Percentiles rank a stretch among this genome's conserved stretches.
Conservation (phyloP, 2,113 vertebrate genomes). For the Eudyptes chrysolophus region DNA sequence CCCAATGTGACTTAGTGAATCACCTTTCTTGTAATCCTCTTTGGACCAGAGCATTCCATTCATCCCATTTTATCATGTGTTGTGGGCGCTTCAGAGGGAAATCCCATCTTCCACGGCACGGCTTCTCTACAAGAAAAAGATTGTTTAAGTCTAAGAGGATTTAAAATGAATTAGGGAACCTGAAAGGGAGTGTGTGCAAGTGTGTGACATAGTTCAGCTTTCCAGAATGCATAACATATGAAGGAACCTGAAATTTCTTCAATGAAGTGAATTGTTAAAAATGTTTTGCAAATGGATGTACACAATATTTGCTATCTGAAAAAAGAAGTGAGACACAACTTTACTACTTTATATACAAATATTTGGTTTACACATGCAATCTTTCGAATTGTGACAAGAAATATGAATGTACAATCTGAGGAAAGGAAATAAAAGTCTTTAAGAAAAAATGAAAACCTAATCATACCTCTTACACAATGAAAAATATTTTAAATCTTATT, state of each 20-base stretch:
- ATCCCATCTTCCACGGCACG: neutral
- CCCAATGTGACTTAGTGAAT: neutral
- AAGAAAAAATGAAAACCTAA: neutral
- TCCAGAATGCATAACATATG: neutral
- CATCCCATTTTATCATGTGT: neutral
- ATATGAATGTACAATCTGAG: neutral
- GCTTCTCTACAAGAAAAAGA: neutral
- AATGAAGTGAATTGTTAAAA: neutral
- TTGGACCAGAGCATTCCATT: slow-evolving; percentile 21
- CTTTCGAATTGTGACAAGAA: neutral
- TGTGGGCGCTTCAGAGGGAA: neutral
- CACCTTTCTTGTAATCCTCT: slow-evolving; percentile 14
- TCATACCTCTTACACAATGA: too few relatives aligned
- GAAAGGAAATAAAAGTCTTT: neutral
- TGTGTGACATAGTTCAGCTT: neutral
- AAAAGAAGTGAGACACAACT: neutral
- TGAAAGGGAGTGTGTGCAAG: neutral
- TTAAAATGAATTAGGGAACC: neutral
- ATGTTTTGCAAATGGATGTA: neutral
- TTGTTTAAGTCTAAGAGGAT: slow-evolving; percentile 3
- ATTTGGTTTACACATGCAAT: neutral
- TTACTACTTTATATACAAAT: neutral
- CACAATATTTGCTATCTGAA: neutral
- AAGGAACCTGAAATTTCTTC: neutral
- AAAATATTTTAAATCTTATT: neutral